Evolutionary conservation across 2,888 invertebrate species (phyloP).

Genomic region (Drosophila trichaetosa): DNA sequence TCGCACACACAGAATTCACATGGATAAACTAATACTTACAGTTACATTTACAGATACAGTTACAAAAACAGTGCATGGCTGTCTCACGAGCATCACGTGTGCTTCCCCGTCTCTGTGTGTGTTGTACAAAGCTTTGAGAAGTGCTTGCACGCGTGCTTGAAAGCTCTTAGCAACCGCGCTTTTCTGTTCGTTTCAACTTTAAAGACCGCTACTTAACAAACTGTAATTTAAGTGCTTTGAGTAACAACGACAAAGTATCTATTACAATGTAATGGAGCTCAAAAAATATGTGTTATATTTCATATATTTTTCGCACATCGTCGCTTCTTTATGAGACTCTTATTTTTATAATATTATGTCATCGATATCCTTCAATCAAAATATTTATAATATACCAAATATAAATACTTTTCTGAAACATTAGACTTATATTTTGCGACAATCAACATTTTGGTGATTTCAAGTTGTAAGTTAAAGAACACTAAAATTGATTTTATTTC

Average conservation of each 20-base stretch:
- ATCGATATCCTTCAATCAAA: background rate
- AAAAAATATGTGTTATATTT: background rate
- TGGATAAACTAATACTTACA: conserved; percentile 7
- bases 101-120: conserved; percentile 29
- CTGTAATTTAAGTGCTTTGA: background rate
- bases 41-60: conserved; percentile 9
- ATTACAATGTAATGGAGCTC: conserved; percentile 4
- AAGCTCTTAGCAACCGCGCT: conserved; percentile 34
- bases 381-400: background rate
- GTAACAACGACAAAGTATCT: background rate
- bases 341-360: background rate
- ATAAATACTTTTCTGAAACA: background rate
- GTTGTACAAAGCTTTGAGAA: conserved; percentile 24
- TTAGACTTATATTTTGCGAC: background rate
- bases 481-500: background rate
- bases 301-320: background rate
- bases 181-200: background rate
- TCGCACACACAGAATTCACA: conserved; percentile 16
- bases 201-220: background rate
- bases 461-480: background rate
- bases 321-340: background rate
- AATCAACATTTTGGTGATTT: background rate
- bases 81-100: conserved; percentile 13
- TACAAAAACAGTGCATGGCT: conserved; percentile 1
- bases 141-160: conserved; percentile 31